Base-by-base conservation (phyloP, 2,797 vertebrate genomes). In the Phalanger gymnotis region DNA sequence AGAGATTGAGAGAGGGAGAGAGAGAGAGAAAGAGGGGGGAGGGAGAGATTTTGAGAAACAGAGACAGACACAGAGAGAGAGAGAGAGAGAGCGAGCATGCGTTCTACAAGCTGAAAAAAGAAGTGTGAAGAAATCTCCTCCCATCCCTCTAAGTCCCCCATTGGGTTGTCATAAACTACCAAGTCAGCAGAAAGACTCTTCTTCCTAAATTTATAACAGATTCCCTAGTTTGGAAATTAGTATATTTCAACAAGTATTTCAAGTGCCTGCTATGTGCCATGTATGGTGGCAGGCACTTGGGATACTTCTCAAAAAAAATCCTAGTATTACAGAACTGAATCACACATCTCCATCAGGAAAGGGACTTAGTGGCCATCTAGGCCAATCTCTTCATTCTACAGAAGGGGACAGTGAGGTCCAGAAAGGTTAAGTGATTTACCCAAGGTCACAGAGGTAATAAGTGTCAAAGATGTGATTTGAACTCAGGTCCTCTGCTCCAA, bases 121-220 rank as follows among this genome's bases (percentile, higher is more conserved):
- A 90, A 54, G 93, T 56, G 34, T 22, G 7, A 95, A 89, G 25
- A 58, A 34, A 11, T 94, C 54, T 34, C 22, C 54, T 40, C 27
- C 28, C 40, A 94, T 95, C 47, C 57, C 56, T 95, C 66, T 89
- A 57, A 34, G n/a, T 40, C 11, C 54, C 9, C 27, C 0, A 90
- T 91, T 81, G 73, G 40, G 92, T 91, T 61, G 53, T 87, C 91
- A 87, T 34, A 90, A 52, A 28, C 54, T 53, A 31, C 90, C 91
- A 94, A 58, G 27, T 11, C 55, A 73, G 92, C 87, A 22, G 91
- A 40, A 92, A 95, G 97, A 96, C 92, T 28, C 61, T 61, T 54
- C 91, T 22, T 81, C 73, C 61, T 73, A 19, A 9, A 6, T 73
- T 73, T 61, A 61, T 61, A 61, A 61, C n/a, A 81, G 40, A 47